These are phyloP conservation scores for Chrysemys picta DNA, from an alignment of 2,113 vertebrate genomes.

Conservation along the genomic window DNA sequence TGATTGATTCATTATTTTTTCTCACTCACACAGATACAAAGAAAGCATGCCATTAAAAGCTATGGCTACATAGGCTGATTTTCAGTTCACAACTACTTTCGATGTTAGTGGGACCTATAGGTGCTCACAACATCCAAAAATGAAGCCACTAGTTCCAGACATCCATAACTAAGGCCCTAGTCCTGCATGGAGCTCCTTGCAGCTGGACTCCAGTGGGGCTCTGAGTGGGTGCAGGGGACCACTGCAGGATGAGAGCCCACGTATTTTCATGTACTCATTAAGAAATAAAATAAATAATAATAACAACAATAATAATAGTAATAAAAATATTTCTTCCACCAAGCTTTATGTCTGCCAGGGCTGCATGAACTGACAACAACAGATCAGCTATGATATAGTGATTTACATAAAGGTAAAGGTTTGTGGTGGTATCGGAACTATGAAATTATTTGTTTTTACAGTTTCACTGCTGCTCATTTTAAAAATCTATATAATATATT, in stretches of 20 bases:
- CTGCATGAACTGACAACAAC: not conserved
- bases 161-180: not conserved
- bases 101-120: not conserved
- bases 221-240: not conserved
- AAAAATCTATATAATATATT: not conserved
- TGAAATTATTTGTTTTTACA: not conserved
- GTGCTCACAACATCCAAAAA: not conserved
- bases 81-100: not conserved
- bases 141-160: not conserved
- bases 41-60: fast-evolving
- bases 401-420: not conserved
- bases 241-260: not conserved
- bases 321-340: not conserved
- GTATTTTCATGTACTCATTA: not conserved
- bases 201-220: not conserved
- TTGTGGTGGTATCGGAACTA: not conserved
- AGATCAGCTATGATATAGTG: not conserved
- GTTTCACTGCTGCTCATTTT: not conserved
- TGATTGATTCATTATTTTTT: not conserved
- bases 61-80: not conserved
- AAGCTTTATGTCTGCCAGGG: not conserved
- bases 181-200: not conserved
- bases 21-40: not conserved
- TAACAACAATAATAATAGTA: not conserved
- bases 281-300: not conserved